Evolutionary conservation across 2,888 invertebrate species (phyloP), one percentile per base, ranked within the genome.

Genomic region (Heliconius ismenius): DNA sequence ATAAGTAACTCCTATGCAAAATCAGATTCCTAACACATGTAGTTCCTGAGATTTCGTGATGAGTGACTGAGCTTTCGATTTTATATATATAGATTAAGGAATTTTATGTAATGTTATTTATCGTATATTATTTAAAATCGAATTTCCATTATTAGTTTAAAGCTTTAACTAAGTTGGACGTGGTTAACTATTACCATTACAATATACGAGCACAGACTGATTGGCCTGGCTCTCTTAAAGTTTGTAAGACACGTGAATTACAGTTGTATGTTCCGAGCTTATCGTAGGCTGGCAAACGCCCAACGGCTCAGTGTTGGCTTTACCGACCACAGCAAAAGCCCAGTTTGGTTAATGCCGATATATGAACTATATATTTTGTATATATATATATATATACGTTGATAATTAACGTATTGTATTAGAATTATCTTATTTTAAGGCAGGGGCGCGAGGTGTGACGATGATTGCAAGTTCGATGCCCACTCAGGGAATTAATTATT

Each of bases 301-400:
- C 84, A 84, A 82, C 77, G 81, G 81, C 81, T 82, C 81, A 81
- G 65, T 70, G 67, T 80, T 80, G 82, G 83, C 82, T 82, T 82
- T 83, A 79, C 85, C 85, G 84, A 86, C 88, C 86, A 83, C 87
- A 85, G 86, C 86, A 86, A 83, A 83, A 86, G 84, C 84, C 84
- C 83, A 81, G 82, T 83, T 83, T 84, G 84, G 83, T 85, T 89
- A 88, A 88, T 85, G 83, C 86, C 83, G 84, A 86, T 85, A 74
- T 74, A 76, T 78, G 74, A 74, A 77, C 68, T 7, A 32, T 32
- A 76, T 54, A 74, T 70, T 77, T 58, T 58, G 28, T 58, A 26
- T 39, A n/a, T 58, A 26, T 36, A 18, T 58, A 26, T 39, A n/a
- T 58, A 26, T 36, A 18, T 68, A 69, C n/a, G 28, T 4, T 10